Evolutionary conservation across 2,888 invertebrate genomes (phyloP).

Genomic region (Nephrotoma appendiculata): DNA sequence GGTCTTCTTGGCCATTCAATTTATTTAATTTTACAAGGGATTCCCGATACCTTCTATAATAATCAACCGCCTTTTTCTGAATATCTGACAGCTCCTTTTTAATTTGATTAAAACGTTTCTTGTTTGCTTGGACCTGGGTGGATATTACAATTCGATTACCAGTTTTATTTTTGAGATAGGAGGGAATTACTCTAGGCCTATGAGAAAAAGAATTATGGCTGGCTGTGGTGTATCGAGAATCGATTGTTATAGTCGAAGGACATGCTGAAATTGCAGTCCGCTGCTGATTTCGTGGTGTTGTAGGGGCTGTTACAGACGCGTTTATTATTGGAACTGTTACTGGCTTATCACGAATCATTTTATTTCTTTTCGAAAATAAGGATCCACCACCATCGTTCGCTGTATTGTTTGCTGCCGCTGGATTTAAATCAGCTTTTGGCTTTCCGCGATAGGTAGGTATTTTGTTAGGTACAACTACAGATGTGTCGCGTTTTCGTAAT

Average conservation of each 20-base stretch:
- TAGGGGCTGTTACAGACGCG: not conserved
- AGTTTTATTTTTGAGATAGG: not conserved
- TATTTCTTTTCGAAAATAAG: not conserved
- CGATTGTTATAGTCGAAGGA: not conserved
- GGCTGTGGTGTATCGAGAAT: not conserved
- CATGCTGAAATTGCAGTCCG: not conserved
- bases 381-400: not conserved
- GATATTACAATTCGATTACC: not conserved
- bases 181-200: slow-evolving; percentile 7
- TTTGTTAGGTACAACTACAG: not conserved
- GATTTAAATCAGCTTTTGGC: not conserved
- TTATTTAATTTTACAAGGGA: slow-evolving; percentile 8
- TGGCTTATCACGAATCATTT: not conserved
- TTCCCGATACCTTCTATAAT: slow-evolving; percentile 8
- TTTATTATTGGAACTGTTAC: not conserved
- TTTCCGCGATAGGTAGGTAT: not conserved
- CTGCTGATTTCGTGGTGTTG: not conserved
- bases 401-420: not conserved
- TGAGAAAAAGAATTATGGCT: not conserved
- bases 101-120: not conserved
- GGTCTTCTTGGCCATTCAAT: slow-evolving; percentile 6
- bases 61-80: not conserved
- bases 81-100: not conserved
- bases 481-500: not conserved
- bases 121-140: not conserved